These are phyloP conservation scores for Carduelis carduelis DNA, from an alignment of 2,797 vertebrate genomes.

Conservation along the genomic window DNA sequence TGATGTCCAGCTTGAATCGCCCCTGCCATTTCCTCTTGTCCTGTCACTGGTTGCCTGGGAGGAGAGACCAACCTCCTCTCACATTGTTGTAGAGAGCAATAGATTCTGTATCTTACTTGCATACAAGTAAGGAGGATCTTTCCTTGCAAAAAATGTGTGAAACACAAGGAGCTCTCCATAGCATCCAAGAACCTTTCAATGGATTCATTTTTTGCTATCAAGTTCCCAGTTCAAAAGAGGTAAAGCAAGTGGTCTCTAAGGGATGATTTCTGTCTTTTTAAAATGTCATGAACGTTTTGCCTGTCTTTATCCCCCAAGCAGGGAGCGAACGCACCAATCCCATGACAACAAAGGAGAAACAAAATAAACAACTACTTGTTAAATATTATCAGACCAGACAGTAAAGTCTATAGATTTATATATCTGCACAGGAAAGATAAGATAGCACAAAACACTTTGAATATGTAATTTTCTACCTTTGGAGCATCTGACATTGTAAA, in stretches of 20 bases:
- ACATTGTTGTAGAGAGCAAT: neutral
- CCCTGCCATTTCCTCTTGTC: neutral
- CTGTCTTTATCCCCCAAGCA: neutral
- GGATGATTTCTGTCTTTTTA: neutral
- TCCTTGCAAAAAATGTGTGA: neutral
- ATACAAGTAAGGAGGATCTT: neutral
- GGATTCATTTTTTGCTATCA: neutral
- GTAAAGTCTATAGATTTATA: neutral
- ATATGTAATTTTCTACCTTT: neutral
- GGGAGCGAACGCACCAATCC: neutral
- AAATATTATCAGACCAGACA: neutral
- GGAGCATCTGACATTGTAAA: neutral
- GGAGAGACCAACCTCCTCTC: neutral
- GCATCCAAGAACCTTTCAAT: neutral
- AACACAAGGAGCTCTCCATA: neutral
- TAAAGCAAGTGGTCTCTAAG: neutral
- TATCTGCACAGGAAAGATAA: neutral
- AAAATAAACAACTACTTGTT: neutral
- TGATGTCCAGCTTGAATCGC: neutral
- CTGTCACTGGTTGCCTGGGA: neutral
- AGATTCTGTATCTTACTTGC: neutral
- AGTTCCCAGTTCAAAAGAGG: neutral
- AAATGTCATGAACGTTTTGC: neutral
- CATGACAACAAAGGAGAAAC: neutral
- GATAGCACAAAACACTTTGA: neutral